Percentiles rank a stretch among this genome's conserved stretches.
phyloP scores from a whole-genome alignment of 2,888 invertebrate species.

The Cephus sareptanus region DNA sequence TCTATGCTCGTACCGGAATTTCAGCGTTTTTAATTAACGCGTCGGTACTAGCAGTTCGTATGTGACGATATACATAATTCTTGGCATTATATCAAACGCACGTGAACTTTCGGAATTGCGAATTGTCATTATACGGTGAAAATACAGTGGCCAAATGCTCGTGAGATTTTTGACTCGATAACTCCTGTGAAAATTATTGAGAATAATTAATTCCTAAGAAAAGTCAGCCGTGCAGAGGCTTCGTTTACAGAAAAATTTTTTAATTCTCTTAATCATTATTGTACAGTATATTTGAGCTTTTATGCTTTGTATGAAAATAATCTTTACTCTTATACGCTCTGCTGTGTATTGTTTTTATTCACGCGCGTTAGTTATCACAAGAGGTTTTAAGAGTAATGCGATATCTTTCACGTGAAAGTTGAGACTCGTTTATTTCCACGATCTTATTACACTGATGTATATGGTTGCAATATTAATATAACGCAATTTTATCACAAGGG shows the following conservation, averaged over 20 bases:
- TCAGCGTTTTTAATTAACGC: background rate
- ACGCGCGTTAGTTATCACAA: background rate
- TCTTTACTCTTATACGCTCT: background rate
- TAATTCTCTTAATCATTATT: background rate
- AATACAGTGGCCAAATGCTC: too few relatives aligned
- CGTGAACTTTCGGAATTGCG: background rate
- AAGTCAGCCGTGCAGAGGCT: background rate
- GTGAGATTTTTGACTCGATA: too few relatives aligned
- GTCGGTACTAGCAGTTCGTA: background rate
- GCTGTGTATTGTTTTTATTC: background rate
- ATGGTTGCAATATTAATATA: background rate
- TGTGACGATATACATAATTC: background rate
- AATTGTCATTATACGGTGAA: background rate
- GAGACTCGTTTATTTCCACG: background rate
- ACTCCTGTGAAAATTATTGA: background rate
- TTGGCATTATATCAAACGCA: background rate
- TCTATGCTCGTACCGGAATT: background rate
- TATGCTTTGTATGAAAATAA: background rate
- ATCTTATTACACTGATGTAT: background rate
- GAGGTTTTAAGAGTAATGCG: background rate
- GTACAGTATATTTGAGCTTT: background rate
- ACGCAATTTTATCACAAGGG: background rate
- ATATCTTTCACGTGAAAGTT: background rate
- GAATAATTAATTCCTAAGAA: background rate
- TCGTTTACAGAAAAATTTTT: background rate